Conservation (phyloP, 2,797 vertebrate genomes). For the Bryconaethiops microstoma region DNA sequence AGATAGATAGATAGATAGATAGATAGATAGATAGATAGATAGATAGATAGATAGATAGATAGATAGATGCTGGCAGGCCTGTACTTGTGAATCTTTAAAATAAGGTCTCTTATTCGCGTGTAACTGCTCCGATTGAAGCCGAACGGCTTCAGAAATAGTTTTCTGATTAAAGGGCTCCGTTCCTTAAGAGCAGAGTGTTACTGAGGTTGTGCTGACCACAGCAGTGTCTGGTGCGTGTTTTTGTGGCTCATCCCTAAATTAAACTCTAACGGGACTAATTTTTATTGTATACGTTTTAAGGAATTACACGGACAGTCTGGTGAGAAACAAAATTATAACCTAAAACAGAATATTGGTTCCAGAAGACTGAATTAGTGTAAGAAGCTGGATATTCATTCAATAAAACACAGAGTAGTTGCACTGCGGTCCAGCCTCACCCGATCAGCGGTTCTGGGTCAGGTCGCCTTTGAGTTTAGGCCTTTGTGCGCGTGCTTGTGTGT, state of each 20-base stretch:
- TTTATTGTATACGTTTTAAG: too few species aligned
- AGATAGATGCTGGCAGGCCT: too few species aligned
- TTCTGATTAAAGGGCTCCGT: background rate
- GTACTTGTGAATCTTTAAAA: too few species aligned
- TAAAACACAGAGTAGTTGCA: background rate
- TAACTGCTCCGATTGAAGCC: background rate
- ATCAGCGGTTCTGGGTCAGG: background rate
- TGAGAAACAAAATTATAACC: background rate
- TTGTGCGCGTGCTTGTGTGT: background rate
- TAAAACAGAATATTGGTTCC: too few species aligned
- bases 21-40: too few species aligned
- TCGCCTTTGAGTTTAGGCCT: conserved; percentile 3
- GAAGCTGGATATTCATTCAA: too few species aligned
- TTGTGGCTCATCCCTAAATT: too few species aligned
- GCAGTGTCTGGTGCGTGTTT: background rate
- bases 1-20: too few species aligned
- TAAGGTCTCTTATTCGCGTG: background rate
- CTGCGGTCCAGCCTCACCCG: background rate
- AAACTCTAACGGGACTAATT: too few species aligned
- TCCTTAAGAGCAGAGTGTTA: background rate
- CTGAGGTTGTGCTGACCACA: background rate
- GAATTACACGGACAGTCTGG: too few species aligned
- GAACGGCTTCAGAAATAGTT: background rate
- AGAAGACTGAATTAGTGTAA: too few species aligned
- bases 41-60: too few species aligned